A percentile compares a stretch with the other conserved stretches of the same genome.
Evolutionary conservation across 2,113 vertebrate genomes (phyloP).

Genomic region (Callochromis pleurospilus): DNA sequence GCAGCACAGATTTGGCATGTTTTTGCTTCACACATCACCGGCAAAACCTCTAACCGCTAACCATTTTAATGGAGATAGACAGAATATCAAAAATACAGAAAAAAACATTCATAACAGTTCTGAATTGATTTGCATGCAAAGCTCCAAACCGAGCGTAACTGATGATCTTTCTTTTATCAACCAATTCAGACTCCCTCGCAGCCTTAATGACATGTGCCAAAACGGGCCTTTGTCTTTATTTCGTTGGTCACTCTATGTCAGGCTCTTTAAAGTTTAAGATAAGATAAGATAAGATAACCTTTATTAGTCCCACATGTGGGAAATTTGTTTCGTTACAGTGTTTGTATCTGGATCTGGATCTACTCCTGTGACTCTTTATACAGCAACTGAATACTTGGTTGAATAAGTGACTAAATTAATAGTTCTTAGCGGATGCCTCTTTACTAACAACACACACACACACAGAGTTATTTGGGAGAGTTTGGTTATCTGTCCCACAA

Average conservation of each 20-base stretch:
- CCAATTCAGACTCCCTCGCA: background rate
- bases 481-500: background rate
- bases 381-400: background rate
- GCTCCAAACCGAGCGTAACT: background rate
- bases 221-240: background rate
- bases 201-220: background rate
- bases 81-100: background rate
- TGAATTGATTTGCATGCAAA: background rate
- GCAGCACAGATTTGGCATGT: background rate
- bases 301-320: background rate
- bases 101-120: background rate
- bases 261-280: background rate
- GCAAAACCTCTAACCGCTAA: background rate
- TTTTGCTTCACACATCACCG: background rate
- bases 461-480: background rate
- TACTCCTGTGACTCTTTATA: background rate
- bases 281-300: background rate
- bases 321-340: background rate
- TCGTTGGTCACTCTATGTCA: background rate
- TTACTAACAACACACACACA: background rate
- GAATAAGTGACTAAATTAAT: background rate
- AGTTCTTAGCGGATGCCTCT: background rate
- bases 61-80: background rate
- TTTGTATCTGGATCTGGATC: background rate
- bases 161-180: background rate